Evolutionary conservation across 2,888 invertebrate species (phyloP), one percentile per base, ranked within the genome.

Genomic region (Leucozona laternaria): DNA sequence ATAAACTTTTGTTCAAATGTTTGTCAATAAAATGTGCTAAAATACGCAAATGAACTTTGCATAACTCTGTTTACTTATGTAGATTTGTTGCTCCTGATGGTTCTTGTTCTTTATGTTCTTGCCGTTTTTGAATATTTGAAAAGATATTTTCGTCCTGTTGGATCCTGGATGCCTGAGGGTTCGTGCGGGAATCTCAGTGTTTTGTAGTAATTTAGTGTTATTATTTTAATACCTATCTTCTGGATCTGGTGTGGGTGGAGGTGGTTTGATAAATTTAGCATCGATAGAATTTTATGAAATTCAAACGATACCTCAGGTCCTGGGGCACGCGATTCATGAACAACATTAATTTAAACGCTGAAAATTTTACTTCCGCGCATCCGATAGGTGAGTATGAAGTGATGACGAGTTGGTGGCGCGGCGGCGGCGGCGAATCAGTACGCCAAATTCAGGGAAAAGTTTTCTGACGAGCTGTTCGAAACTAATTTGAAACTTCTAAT

Each of bases 1-100:
- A 60, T 45, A 68, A 62, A 25, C 34, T 79, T 84, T 79, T 66
- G 71, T 66, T 76, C 50, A 79, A 84, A 84, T 80, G 84, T 71
- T 76, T 72, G 71, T 76, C 71, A 66, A 79, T 79, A 79, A 84
- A 84, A 84, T 79, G 71, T 84, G 71, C 43, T 57, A 76, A 79
- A 84, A 79, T 75, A 79, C 48, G 71, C 64, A 71, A 28, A 71
- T 71, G 79, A 76, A 84, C 62, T 58, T 53, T 28, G 50, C 62
- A 76, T 58, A 25, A 45, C 50, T 66, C 37, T 66, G 75, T 79
- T 71, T 84, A 55, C 84, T 84, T 84, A 84, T 76, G 84, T 72
- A 84, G 76, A 84, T 84, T 84, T 84, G 79, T 76, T 84, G 58
- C 64, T 72, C 0, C 22, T 43, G 43, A 15, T 20, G 20, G 22